These are phyloP conservation scores for Eupithecia subumbrata DNA, from an alignment of 2,888 invertebrate genomes.

Conservation along the genomic window DNA sequence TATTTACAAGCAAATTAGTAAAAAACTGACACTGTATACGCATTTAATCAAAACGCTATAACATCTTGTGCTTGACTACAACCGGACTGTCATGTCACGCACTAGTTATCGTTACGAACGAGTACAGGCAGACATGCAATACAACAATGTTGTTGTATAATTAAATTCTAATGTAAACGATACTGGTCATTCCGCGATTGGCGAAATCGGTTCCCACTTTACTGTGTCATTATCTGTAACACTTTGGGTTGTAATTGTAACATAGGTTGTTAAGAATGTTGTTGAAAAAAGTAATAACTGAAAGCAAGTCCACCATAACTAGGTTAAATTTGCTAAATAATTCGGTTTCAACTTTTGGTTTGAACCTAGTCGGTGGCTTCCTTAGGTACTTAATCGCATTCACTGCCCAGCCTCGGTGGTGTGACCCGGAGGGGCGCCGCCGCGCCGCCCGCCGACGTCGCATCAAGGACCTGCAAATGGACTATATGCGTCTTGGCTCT, in stretches of 20 bases:
- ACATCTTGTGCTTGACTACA: constrained; percentile 25
- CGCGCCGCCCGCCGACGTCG: not conserved
- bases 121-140: constrained; percentile 50
- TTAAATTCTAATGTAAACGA: constrained; percentile 55
- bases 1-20: not conserved
- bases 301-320: not conserved
- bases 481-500: not conserved
- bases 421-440: too few species aligned
- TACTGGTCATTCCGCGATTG: constrained; percentile 49
- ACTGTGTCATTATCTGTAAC: constrained; percentile 21
- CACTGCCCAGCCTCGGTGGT: too few species aligned
- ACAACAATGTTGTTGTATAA: constrained; percentile 57
- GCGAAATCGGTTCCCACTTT: constrained; percentile 40
- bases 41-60: not conserved
- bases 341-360: not conserved
- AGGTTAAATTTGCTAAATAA: not conserved
- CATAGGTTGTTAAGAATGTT: constrained; percentile 3
- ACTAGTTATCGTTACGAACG: constrained; percentile 52
- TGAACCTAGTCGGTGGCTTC: not conserved
- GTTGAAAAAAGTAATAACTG: not conserved
- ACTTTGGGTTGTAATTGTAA: constrained; percentile 18
- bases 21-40: not conserved
- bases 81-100: constrained; percentile 50
- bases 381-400: not conserved
- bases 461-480: too few species aligned